phyloP scores from a whole-genome alignment of 2,888 invertebrate species.

The Pteria penguin region DNA sequence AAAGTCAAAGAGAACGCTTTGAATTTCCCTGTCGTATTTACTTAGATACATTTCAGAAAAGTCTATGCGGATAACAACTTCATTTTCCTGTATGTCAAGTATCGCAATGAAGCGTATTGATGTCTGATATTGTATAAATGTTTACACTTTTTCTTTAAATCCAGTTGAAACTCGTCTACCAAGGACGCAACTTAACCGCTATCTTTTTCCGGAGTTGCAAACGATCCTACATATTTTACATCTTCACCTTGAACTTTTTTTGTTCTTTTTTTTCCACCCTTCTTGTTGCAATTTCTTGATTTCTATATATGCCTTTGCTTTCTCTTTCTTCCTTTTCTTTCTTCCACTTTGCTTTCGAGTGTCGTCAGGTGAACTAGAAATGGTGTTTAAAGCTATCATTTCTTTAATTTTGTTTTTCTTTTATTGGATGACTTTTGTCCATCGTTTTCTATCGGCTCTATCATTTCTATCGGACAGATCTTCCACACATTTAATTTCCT shows the following conservation, averaged over 20 bases:
- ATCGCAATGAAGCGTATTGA: constrained; percentile 40
- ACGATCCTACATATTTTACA: neutral
- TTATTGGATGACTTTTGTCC: too few relatives aligned
- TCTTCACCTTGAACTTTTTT: neutral
- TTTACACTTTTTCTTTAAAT: constrained; percentile 20
- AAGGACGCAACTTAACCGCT: constrained; percentile 16
- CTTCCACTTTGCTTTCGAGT: too few relatives aligned
- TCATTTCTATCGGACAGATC: too few relatives aligned
- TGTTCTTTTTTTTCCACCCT: constrained; percentile 37
- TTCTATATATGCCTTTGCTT: constrained; percentile 26
- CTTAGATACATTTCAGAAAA: constrained; percentile 78
- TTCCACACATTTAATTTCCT: too few relatives aligned
- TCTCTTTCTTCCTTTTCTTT: constrained; percentile 8
- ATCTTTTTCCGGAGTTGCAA: constrained; percentile 22
- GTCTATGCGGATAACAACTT: constrained; percentile 63
- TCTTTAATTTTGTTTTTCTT: too few relatives aligned
- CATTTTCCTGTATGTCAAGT: constrained; percentile 46
- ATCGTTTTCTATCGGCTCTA: too few relatives aligned
- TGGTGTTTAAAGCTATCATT: too few relatives aligned
- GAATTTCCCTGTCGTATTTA: constrained; percentile 75
- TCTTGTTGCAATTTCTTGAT: constrained; percentile 18
- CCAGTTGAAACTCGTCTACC: constrained; percentile 23
- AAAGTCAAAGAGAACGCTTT: constrained; percentile 74
- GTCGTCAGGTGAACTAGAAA: too few relatives aligned
- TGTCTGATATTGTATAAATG: constrained; percentile 50